These are phyloP conservation scores for Pitta sordida DNA, from an alignment of 2,113 vertebrate species.

Conservation along the genomic window DNA sequence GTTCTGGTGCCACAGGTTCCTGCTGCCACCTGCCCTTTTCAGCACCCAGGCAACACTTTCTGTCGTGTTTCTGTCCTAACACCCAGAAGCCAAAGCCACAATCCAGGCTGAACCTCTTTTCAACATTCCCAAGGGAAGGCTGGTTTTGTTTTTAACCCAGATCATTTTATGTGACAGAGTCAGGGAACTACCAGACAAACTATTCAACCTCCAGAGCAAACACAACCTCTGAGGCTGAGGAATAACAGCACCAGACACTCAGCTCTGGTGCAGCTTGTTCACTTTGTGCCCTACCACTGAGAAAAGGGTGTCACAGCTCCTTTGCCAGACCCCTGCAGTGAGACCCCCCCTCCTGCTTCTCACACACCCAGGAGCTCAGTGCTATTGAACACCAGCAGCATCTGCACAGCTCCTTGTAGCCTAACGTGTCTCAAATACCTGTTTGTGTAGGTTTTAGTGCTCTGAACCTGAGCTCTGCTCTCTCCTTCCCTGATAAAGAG, in stretches of 20 bases:
- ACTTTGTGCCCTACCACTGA: neutral
- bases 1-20: rapidly evolving
- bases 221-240: neutral
- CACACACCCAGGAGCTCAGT: neutral
- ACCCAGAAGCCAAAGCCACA: neutral
- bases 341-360: neutral
- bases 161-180: neutral
- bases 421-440: neutral
- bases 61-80: neutral
- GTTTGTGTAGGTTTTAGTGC: neutral
- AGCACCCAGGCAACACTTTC: neutral
- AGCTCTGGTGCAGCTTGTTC: neutral
- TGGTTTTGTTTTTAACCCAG: neutral
- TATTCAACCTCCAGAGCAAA: neutral
- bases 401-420: neutral
- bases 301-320: neutral
- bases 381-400: neutral
- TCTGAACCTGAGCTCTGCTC: neutral
- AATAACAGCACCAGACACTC: neutral
- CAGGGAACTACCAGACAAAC: neutral
- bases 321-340: neutral
- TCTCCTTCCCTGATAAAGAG: neutral
- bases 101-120: neutral
- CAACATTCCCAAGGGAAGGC: neutral
- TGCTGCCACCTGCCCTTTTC: neutral